A percentile compares a stretch with the other conserved stretches of the same genome.
phyloP scores from a whole-genome alignment of 2,797 vertebrate species.

The Knipowitschia caucasica region DNA sequence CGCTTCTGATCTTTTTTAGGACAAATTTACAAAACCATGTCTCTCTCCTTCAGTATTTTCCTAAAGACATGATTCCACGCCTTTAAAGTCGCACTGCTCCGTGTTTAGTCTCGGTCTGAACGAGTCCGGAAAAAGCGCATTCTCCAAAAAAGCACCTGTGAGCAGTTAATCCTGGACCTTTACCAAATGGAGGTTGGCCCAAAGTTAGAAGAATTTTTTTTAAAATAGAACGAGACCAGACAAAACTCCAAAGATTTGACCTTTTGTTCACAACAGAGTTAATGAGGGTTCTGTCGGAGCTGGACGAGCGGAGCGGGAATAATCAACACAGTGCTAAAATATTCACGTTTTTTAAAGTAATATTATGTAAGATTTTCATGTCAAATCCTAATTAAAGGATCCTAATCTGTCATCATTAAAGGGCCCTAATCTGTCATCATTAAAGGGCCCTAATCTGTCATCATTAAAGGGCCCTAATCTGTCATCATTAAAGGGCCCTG shows the following conservation, averaged over 20 bases:
- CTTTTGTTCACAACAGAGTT: neutral
- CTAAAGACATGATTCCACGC: neutral
- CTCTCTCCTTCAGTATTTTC: too few species aligned
- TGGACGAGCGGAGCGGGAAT: neutral
- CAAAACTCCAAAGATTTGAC: neutral
- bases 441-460: too few species aligned
- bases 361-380: too few species aligned
- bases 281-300: neutral
- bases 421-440: too few species aligned
- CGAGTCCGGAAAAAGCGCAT: conserved; percentile 2
- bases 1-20: neutral
- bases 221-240: neutral
- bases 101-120: neutral
- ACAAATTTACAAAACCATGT: neutral
- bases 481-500: too few species aligned
- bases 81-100: neutral
- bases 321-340: neutral
- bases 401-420: too few species aligned
- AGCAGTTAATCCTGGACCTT: conserved; percentile 1
- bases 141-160: neutral
- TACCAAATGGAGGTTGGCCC: conserved; percentile 1
- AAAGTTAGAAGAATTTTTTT: neutral
- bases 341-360: neutral
- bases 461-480: too few species aligned
- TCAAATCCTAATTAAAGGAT: too few species aligned